Base-by-base conservation (phyloP, 2,797 vertebrate genomes). In the Aeoliscus strigatus region DNA sequence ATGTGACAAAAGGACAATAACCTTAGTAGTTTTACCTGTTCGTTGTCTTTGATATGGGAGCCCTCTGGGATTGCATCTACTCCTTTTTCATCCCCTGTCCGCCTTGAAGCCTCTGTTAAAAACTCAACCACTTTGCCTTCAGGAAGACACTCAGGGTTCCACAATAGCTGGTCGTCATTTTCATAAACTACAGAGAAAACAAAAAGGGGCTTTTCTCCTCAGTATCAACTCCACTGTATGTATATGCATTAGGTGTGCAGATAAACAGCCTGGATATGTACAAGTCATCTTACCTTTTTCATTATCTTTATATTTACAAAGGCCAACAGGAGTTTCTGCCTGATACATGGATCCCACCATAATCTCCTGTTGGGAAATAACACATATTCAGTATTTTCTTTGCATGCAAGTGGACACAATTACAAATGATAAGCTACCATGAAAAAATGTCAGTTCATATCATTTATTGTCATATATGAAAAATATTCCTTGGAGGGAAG, bases 321-420 rank as follows among this genome's bases (percentile, higher is more conserved):
- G 70, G 14, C 93, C 95, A 55, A 73, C 66, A 36, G 96, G 96
- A 31, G 94, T 97, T 86, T 98, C 96, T 64, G 94, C 96, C 85
- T 99, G 96, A 81, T 94, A 98, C 93, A 98, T 95, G 2, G 96
- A 98, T 6, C 96, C 96, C 75, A 99, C 96, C 93, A 98, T 99
- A 60, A 99, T 98, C 77, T 99, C 96, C 96, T 99, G 81, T 63
- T n/a, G 25, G 42, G 6, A 25, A 17, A 13, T 44, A 63, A 62
- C 15, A 62, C 27, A 68, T 4, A 5, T 4, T 44, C 51, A 11
- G 47, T n/a, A n/a, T n/a, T n/a, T n/a, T n/a, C n/a, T n/a, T n/a
- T n/a, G n/a, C n/a, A n/a, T n/a, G n/a, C n/a, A n/a, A n/a, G n/a
- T n/a, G n/a, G n/a, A n/a, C n/a, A n/a, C n/a, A n/a, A n/a, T n/a